phyloP scores from a whole-genome alignment of 2,888 invertebrate species.

The Gymnosoma rotundatum region DNA sequence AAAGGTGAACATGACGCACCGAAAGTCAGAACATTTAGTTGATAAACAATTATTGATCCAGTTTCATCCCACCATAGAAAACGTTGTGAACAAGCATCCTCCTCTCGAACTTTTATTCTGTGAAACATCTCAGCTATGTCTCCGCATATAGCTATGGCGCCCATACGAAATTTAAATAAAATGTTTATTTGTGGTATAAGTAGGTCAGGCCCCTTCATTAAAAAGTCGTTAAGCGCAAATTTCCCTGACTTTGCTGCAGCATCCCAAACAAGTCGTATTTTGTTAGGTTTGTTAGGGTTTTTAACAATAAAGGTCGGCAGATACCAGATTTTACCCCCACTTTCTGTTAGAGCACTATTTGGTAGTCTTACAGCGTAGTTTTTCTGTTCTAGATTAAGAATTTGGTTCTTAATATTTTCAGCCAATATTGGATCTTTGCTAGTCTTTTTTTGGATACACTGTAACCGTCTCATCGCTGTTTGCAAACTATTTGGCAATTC shows the following conservation, averaged over 20 bases:
- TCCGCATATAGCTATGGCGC: slow-evolving; percentile 15
- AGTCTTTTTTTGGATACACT: slow-evolving; percentile 37
- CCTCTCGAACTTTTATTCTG: slow-evolving; percentile 34
- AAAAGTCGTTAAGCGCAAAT: slow-evolving; percentile 32
- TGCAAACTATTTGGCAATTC: slow-evolving; percentile 45
- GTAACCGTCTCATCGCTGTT: slow-evolving; percentile 33
- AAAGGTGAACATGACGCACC: slow-evolving; percentile 37
- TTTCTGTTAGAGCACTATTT: neutral
- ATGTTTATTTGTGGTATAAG: slow-evolving; percentile 34
- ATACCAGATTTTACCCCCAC: slow-evolving; percentile 34
- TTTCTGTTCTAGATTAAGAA: slow-evolving; percentile 47
- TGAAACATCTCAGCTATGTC: slow-evolving; percentile 59
- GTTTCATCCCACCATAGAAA: slow-evolving; percentile 54
- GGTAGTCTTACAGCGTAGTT: slow-evolving; percentile 40
- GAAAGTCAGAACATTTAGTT: slow-evolving; percentile 36
- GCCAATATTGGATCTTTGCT: neutral
- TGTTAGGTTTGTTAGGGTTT: slow-evolving; percentile 49
- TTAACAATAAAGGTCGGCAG: slow-evolving; percentile 58
- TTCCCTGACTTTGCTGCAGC: slow-evolving; percentile 41
- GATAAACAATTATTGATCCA: slow-evolving; percentile 29
- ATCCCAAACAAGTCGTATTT: slow-evolving; percentile 51
- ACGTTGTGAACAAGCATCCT: slow-evolving; percentile 45
- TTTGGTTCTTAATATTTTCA: slow-evolving; percentile 49
- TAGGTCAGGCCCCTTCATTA: slow-evolving; percentile 21
- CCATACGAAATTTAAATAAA: slow-evolving; percentile 54